Conservation (phyloP, 1,140 invertebrate species). For the Formica exsecta region DNA sequence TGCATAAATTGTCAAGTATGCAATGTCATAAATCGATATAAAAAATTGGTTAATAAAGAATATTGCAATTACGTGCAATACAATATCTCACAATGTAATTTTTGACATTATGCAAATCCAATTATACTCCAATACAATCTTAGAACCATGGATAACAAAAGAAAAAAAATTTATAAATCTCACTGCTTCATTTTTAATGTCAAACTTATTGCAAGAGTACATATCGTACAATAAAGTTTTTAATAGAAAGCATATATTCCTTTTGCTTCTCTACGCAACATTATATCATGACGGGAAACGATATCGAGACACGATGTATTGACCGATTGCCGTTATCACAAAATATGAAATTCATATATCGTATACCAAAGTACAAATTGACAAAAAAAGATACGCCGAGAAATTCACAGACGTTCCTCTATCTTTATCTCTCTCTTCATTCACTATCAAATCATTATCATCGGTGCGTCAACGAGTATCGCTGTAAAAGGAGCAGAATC, state of each 20-base stretch:
- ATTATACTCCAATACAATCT: background rate
- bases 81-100: slow-evolving; percentile 14
- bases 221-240: background rate
- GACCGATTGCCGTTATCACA: background rate
- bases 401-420: background rate
- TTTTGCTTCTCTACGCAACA: background rate
- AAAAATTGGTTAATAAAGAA: slow-evolving; percentile 21
- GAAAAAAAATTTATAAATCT: background rate
- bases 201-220: background rate
- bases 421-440: background rate
- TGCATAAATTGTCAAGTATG: slow-evolving; percentile 1
- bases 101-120: slow-evolving; percentile 16
- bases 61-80: background rate
- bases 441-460: slow-evolving; percentile 32
- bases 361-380: background rate
- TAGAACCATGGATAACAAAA: background rate
- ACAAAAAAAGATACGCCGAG: background rate
- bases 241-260: background rate
- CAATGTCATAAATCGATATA: slow-evolving; percentile 8
- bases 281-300: background rate
- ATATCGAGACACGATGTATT: background rate
- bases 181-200: background rate
- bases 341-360: background rate
- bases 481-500: slow-evolving; percentile 1
- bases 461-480: slow-evolving; percentile 1